Percentiles rank a stretch among this genome's conserved stretches.
These are phyloP conservation scores for Pseudococcus longispinus DNA, from an alignment of 2,888 invertebrate genomes.

Conservation along the genomic window DNA sequence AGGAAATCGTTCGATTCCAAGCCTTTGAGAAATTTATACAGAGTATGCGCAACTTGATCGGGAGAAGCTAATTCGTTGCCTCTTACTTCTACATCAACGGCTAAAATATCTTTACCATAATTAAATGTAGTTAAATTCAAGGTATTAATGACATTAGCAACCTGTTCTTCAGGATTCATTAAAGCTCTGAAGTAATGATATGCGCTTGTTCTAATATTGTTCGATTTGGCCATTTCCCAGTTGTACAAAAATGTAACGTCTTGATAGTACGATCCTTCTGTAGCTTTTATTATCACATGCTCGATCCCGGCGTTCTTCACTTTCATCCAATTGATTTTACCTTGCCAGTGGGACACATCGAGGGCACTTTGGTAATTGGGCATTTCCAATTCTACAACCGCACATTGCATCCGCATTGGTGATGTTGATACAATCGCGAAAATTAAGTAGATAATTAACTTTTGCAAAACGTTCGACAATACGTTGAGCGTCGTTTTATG, in stretches of 20 bases:
- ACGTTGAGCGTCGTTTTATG: background rate
- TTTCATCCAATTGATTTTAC: slow-evolving; percentile 31
- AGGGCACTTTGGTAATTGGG: background rate
- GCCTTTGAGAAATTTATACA: background rate
- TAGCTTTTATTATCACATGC: slow-evolving; percentile 22
- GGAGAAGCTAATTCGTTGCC: slow-evolving; percentile 4
- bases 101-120: background rate
- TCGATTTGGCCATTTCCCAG: slow-evolving; percentile 12
- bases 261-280: background rate
- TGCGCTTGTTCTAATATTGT: slow-evolving; percentile 16
- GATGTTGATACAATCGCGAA: background rate
- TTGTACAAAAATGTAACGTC: slow-evolving; percentile 21
- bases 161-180: background rate
- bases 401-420: slow-evolving; percentile 28
- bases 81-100: background rate
- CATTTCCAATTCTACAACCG: slow-evolving; percentile 10
- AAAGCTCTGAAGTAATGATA: slow-evolving; percentile 30
- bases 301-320: background rate
- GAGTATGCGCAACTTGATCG: slow-evolving; percentile 9
- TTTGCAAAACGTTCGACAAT: background rate
- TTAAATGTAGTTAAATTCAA: background rate
- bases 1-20: background rate
- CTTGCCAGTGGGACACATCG: background rate
- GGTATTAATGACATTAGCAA: background rate
- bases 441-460: background rate